Evolutionary conservation across 2,797 vertebrate genomes (phyloP), one percentile per base, ranked within the genome.

Genomic region (Mormyrus proboscirostris): DNA sequence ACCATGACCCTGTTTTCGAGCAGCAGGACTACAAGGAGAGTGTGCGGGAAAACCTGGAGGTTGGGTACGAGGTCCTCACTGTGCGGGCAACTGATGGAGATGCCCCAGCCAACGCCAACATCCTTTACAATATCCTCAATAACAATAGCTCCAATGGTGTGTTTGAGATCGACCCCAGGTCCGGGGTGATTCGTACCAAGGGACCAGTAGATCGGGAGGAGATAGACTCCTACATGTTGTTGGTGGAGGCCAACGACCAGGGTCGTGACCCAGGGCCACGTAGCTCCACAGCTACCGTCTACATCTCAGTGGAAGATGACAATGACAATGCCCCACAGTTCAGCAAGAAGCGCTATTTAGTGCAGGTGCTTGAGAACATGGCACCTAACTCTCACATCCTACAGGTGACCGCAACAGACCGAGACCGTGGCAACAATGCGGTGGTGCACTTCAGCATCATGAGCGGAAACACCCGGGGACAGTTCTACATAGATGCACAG

Each of bases 381-480:
- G 90, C 93, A 0, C 96, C 97, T 0, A 97, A 97, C 90, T 95
- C 94, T 0, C 96, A 97, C 0, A 95, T 99, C 89, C 95, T 99
- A 41, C 96, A 95, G 89, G 97, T 99, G 89, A 97, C 94, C 0
- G 98, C 98, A 69, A 97, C 97, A 0, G 98, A 99, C 88, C 92
- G 95, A 38, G 98, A 99, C 94, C 94, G 96, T 89, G 97, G 97
- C 14, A 97, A 95, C 93, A 99, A 99, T 0, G 97, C 98, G 0
- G 90, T 97, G 3, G 97, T 99, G 19, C 98, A 99, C 91, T 99
- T 99, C 88, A 99, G 98, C 95, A 99, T 99, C 91, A 97, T 99
- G 96, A 99, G 98, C 0, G 98, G 98, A 44, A 99, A 99, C 90
- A 97, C 97, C 5, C 95, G 97, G 0, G 98, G 98, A 0, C 98